These are phyloP conservation scores for Sarcophaga bullata DNA, from an alignment of 1,140 invertebrate species.

Conservation along the genomic window DNA sequence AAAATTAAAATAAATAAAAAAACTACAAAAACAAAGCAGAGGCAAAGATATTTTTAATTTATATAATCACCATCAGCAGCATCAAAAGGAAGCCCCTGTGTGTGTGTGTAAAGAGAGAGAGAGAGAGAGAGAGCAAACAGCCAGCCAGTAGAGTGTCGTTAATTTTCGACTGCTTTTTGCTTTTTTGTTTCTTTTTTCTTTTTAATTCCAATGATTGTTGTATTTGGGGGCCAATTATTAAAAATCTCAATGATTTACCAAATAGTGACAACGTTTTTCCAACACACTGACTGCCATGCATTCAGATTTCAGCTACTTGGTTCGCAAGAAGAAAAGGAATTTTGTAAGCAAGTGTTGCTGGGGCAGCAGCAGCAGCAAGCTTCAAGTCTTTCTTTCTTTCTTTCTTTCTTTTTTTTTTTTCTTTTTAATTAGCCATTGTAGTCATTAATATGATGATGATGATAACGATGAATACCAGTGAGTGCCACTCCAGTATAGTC, in stretches of 20 bases:
- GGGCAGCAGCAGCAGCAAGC: not conserved
- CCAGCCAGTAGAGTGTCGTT: not conserved
- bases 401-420: not conserved
- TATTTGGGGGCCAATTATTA: conserved; percentile 29
- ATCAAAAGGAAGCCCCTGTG: not conserved
- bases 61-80: conserved; percentile 14
- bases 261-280: conserved; percentile 39
- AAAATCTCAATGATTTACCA: conserved; percentile 38
- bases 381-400: not conserved
- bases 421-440: conserved; percentile 42
- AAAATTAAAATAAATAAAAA: conserved; percentile 3
- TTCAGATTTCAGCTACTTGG: not conserved
- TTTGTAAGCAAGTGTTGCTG: not conserved
- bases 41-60: conserved; percentile 32
- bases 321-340: not conserved
- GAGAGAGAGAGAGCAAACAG: not conserved
- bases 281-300: not conserved
- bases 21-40: conserved; percentile 17
- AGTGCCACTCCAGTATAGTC: not conserved
- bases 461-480: not conserved
- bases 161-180: conserved; percentile 25
- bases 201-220: not conserved
- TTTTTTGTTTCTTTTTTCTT: not conserved
- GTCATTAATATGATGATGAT: conserved; percentile 31
- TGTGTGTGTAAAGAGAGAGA: not conserved